Percentiles rank a stretch among this genome's conserved stretches.
phyloP scores from a whole-genome alignment of 1,140 invertebrate genomes.

The Druon quercuslanigerum region DNA sequence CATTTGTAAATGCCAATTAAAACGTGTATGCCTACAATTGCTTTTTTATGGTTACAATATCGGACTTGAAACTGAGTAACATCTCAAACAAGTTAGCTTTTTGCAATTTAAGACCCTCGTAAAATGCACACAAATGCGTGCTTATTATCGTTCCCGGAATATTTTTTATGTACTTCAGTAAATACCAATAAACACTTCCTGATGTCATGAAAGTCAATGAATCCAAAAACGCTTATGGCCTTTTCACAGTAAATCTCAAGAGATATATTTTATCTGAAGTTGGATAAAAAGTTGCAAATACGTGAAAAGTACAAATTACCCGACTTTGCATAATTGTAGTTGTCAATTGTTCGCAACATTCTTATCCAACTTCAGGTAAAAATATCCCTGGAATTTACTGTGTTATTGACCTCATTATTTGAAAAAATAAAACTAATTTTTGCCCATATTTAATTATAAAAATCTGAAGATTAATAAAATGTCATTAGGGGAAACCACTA shows the following conservation, averaged over 20 bases:
- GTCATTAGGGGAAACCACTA: no score
- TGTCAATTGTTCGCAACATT: no score
- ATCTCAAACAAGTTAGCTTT: background rate
- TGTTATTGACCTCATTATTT: no score
- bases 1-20: background rate
- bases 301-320: no score
- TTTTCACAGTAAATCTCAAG: background rate
- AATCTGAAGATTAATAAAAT: no score
- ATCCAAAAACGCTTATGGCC: background rate
- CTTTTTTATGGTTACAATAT: background rate
- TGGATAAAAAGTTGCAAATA: no score
- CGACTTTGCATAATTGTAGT: no score
- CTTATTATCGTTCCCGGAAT: constrained; percentile 4
- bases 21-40: background rate
- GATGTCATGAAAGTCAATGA: background rate
- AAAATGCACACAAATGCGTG: constrained; percentile 16
- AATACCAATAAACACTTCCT: constrained; percentile 9
- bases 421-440: no score
- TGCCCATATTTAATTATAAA: no score
- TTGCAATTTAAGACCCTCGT: constrained; percentile 1
- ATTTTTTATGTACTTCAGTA: background rate
- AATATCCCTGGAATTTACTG: no score
- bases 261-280: no score
- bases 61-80: background rate
- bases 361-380: no score